Percentiles rank a stretch among this genome's conserved stretches.
Conservation (phyloP, 2,888 invertebrate species). For the Polia nebulosa region DNA sequence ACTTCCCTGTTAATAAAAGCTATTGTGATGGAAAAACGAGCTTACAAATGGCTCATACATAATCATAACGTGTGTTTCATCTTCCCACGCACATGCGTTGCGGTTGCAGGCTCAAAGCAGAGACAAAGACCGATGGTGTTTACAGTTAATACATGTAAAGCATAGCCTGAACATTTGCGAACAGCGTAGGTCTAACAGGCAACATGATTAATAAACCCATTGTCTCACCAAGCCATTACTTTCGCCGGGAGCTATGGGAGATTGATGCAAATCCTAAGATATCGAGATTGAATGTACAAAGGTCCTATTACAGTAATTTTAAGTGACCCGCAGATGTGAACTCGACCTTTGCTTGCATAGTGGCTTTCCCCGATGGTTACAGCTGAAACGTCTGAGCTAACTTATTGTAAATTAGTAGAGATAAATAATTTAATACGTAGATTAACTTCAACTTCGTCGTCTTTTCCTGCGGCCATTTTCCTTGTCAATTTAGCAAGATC, state of each 20-base stretch:
- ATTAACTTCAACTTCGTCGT: slow-evolving; percentile 33
- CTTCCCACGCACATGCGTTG: slow-evolving; percentile 73
- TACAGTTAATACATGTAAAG: slow-evolving; percentile 50
- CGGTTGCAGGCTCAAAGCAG: slow-evolving; percentile 37
- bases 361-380: slow-evolving; percentile 48
- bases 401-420: slow-evolving; percentile 28
- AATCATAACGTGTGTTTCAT: slow-evolving; percentile 70
- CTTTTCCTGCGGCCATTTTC: slow-evolving; percentile 49
- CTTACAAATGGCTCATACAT: slow-evolving; percentile 72
- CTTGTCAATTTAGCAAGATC: slow-evolving; percentile 29
- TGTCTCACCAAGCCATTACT: slow-evolving; percentile 47
- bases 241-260: slow-evolving; percentile 44
- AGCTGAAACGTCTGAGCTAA: slow-evolving; percentile 23
- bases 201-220: slow-evolving; percentile 54
- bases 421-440: slow-evolving; percentile 40
- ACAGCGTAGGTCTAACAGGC: slow-evolving; percentile 31
- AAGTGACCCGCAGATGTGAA: slow-evolving; percentile 50
- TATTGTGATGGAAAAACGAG: slow-evolving; percentile 65
- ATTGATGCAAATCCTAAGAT: slow-evolving; percentile 56
- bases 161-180: slow-evolving; percentile 27
- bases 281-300: slow-evolving; percentile 27
- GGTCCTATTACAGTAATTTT: slow-evolving; percentile 40
- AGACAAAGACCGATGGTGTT: slow-evolving; percentile 58
- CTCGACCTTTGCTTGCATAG: slow-evolving; percentile 44
- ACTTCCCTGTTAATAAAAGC: slow-evolving; percentile 70